Percentiles rank a stretch among this genome's conserved stretches.
Conservation (phyloP, 2,888 invertebrate genomes). For the Amphiduros pacificus region DNA sequence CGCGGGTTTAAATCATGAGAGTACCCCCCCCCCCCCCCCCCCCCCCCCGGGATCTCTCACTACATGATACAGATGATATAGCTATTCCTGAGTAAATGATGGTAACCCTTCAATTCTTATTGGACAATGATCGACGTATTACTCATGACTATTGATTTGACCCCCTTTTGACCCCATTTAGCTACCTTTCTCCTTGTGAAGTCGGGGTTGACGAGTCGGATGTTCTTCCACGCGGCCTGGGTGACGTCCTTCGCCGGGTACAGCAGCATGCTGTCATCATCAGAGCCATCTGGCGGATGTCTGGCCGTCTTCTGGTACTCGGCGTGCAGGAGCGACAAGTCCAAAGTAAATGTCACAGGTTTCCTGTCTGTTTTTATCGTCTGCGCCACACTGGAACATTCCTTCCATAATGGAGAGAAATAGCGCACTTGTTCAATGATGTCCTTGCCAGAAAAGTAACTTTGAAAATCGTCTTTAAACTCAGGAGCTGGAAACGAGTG, state of each 20-base stretch:
- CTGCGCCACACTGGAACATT: neutral
- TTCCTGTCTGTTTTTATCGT: neutral
- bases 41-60: too few relatives aligned
- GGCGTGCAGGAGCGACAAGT: neutral
- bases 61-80: too few relatives aligned
- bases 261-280: too few relatives aligned
- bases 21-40: too few relatives aligned
- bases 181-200: neutral
- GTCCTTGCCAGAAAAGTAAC: neutral
- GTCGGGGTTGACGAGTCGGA: neutral
- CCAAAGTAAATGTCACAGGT: too few relatives aligned
- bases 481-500: neutral
- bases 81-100: too few relatives aligned
- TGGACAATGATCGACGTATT: too few relatives aligned
- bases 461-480: neutral
- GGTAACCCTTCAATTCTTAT: too few relatives aligned
- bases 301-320: neutral
- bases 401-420: neutral
- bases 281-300: too few relatives aligned
- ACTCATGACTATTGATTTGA: too few relatives aligned
- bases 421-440: neutral
- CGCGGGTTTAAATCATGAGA: too few relatives aligned
- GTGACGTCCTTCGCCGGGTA: neutral
- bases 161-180: too few relatives aligned
- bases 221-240: neutral